Conservation (phyloP, 2,113 vertebrate species). For the Actinemys pallida region DNA sequence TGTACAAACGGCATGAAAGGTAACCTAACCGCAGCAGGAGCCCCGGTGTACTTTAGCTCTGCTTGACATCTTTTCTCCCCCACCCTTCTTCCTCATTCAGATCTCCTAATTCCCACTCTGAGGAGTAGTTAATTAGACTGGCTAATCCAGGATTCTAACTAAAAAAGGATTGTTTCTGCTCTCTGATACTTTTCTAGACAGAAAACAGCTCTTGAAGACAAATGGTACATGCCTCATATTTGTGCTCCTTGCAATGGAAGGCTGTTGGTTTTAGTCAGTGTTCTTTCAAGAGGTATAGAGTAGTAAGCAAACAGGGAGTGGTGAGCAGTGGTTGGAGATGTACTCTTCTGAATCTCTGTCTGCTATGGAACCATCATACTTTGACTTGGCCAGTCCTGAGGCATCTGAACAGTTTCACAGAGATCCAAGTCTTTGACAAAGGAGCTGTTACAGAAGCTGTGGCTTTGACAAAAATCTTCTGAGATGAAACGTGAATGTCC, state of each 20-base stretch:
- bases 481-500: background rate
- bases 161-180: conserved; percentile 16
- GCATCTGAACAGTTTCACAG: background rate
- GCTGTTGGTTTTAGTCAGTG: background rate
- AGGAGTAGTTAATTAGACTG: conserved; percentile 24
- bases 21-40: conserved; percentile 61
- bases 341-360: background rate
- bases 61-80: conserved; percentile 50
- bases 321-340: background rate
- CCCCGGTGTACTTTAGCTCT: conserved; percentile 50
- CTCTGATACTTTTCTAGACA: conserved; percentile 31
- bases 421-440: background rate
- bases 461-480: background rate
- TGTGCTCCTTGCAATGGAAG: conserved; percentile 2
- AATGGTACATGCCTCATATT: conserved; percentile 8
- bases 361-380: background rate
- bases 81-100: conserved; percentile 10
- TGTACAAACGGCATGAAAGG: conserved; percentile 67
- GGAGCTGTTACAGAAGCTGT: background rate
- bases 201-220: conserved; percentile 19
- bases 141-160: conserved; percentile 50
- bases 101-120: conserved; percentile 27
- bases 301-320: background rate
- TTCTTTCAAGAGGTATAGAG: background rate
- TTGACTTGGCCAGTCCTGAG: background rate